Evolutionary conservation across 2,888 invertebrate species (phyloP).

Genomic region (Blastobasis adustella): DNA sequence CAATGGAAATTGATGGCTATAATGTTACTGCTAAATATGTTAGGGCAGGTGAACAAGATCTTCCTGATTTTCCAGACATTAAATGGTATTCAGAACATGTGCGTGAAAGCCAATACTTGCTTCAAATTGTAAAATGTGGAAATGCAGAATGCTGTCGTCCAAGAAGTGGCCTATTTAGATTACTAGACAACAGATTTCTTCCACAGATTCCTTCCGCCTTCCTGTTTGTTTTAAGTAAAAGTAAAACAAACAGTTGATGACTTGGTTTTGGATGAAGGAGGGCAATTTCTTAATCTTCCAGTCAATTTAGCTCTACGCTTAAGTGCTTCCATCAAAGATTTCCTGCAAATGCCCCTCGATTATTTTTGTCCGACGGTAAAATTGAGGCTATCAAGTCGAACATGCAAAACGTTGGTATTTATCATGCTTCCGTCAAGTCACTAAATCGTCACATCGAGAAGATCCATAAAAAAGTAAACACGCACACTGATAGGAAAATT

Average conservation of each 20-base stretch:
- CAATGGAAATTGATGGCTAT: slow-evolving; percentile 20
- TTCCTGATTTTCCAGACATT: slow-evolving; percentile 10
- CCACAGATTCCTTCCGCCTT: too few relatives aligned
- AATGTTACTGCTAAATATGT: slow-evolving; percentile 16
- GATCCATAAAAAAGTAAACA: slow-evolving; percentile 21
- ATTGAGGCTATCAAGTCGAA: slow-evolving; percentile 24
- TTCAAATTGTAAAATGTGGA: slow-evolving; percentile 16
- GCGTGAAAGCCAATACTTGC: slow-evolving; percentile 19
- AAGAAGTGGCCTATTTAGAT: slow-evolving; percentile 19
- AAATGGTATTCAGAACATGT: slow-evolving; percentile 18
- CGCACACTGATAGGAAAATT: slow-evolving; percentile 16
- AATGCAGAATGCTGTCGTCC: slow-evolving; percentile 19
- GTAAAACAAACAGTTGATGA: slow-evolving; percentile 18
- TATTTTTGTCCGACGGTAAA: slow-evolving; percentile 20
- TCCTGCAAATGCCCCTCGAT: slow-evolving; percentile 19
- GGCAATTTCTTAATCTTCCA: slow-evolving; percentile 19
- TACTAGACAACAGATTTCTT: slow-evolving; percentile 18
- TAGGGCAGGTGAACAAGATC: slow-evolving; percentile 14
- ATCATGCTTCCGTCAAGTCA: slow-evolving; percentile 24
- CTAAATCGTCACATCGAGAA: slow-evolving; percentile 26
- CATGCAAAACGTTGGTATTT: slow-evolving; percentile 23
- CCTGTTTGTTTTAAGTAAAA: too few relatives aligned
- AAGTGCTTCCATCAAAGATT: slow-evolving; percentile 16
- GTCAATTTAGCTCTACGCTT: slow-evolving; percentile 23
- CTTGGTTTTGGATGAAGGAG: slow-evolving; percentile 17